Evolutionary conservation across 1,140 invertebrate genomes (phyloP).

Genomic region (Uloborus diversus): DNA sequence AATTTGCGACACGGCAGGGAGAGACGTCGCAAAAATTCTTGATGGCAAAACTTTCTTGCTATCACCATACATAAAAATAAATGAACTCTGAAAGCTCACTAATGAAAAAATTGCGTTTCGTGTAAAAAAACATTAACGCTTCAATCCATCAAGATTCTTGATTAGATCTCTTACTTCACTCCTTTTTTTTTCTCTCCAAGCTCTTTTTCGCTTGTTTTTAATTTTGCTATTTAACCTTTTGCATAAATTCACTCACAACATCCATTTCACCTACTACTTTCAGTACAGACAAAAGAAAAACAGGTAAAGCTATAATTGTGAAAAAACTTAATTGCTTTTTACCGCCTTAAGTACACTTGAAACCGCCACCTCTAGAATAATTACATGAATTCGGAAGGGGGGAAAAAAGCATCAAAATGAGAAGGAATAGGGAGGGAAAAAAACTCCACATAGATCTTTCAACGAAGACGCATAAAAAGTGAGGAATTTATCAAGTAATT

Average conservation of each 20-base stretch:
- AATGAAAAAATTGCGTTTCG: slow-evolving; percentile 8
- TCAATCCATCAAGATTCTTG: slow-evolving; percentile 50
- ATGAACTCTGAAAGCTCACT: slow-evolving; percentile 2
- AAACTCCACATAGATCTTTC: slow-evolving; percentile 14
- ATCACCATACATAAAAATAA: slow-evolving; percentile 26
- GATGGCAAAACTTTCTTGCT: slow-evolving; percentile 15
- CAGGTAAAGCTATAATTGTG: slow-evolving; percentile 48
- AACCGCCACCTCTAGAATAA: slow-evolving; percentile 49
- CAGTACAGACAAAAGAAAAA: slow-evolving; percentile 25
- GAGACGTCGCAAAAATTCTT: slow-evolving; percentile 15
- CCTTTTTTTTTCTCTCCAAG: slow-evolving; percentile 5
- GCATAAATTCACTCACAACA: slow-evolving; percentile 42
- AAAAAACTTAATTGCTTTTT: slow-evolving; percentile 56
- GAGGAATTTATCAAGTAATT: slow-evolving; percentile 53
- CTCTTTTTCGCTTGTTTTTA: neutral
- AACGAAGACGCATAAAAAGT: slow-evolving; percentile 34
- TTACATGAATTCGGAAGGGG: slow-evolving; percentile 34
- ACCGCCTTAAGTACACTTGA: slow-evolving; percentile 46
- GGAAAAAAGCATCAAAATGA: neutral
- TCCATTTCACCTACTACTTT: slow-evolving; percentile 36
- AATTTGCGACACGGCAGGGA: slow-evolving; percentile 32
- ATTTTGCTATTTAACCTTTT: slow-evolving; percentile 37
- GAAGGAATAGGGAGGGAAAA: neutral
- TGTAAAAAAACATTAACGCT: slow-evolving; percentile 49
- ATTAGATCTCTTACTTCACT: slow-evolving; percentile 51